Evolutionary conservation across 1,140 invertebrate genomes (phyloP).

Genomic region (Hormaphis cornu): DNA sequence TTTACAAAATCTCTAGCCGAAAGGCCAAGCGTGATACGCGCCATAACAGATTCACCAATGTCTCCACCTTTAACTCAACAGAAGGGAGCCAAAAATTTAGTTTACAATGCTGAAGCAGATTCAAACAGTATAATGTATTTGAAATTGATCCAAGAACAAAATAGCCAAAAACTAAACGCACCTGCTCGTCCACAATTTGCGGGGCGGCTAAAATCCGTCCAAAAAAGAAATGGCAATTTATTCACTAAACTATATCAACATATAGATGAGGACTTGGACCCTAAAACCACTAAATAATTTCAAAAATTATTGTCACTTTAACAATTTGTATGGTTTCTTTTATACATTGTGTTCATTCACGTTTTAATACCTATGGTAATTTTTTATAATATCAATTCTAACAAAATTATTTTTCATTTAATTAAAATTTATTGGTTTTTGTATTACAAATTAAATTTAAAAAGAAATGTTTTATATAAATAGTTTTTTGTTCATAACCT

Average conservation of each 20-base stretch:
- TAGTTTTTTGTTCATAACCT: too few relatives aligned
- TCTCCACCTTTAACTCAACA: constrained; percentile 48
- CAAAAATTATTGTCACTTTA: too few relatives aligned
- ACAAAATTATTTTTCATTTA: too few relatives aligned
- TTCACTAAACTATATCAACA: constrained; percentile 26
- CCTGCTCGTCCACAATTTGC: not conserved
- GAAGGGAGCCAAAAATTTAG: not conserved
- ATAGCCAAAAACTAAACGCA: not conserved
- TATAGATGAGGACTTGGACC: not conserved
- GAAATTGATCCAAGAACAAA: not conserved
- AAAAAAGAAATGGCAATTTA: constrained; percentile 25
- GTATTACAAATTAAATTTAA: too few relatives aligned
- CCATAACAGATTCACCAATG: constrained; percentile 72
- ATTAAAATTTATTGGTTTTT: too few relatives aligned
- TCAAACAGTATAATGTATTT: constrained; percentile 22
- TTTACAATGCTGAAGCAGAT: not conserved
- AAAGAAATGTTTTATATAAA: too few relatives aligned
- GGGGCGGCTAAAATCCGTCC: constrained; percentile 6
- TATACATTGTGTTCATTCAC: too few relatives aligned
- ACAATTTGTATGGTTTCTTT: too few relatives aligned
- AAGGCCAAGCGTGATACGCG: constrained; percentile 57
- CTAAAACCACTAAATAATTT: not conserved
- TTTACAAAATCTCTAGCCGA: constrained; percentile 52
- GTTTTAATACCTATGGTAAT: too few relatives aligned
- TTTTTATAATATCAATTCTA: too few relatives aligned